Percentiles rank a stretch among this genome's conserved stretches.
Conservation (phyloP, 2,113 vertebrate genomes). For the Hemiprocne comata region DNA sequence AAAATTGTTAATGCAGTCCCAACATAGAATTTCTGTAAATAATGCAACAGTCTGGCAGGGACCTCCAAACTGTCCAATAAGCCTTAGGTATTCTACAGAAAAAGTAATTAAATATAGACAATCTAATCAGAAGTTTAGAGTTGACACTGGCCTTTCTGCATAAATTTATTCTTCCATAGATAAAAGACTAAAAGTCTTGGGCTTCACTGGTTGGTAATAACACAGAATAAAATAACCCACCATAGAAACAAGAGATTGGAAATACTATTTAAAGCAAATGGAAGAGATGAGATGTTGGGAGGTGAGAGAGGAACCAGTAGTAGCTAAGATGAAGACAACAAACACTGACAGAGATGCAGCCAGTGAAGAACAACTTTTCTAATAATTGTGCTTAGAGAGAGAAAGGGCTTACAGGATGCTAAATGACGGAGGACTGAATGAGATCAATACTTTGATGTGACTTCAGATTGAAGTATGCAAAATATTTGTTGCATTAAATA, state of each 20-base stretch:
- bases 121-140: neutral
- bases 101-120: neutral
- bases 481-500: neutral
- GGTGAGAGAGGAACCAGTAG: neutral
- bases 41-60: neutral
- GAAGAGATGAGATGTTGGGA: neutral
- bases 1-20: neutral
- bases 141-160: neutral
- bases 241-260: neutral
- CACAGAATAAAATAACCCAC: neutral
- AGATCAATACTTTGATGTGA: too few species aligned
- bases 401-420: neutral
- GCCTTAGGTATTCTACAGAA: neutral
- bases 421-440: neutral
- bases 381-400: neutral
- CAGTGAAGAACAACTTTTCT: neutral
- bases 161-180: neutral
- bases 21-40: neutral
- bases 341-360: neutral
- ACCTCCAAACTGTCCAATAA: neutral
- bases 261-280: neutral
- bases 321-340: neutral
- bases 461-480: neutral
- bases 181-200: neutral
- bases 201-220: neutral